Percentiles rank a stretch among this genome's conserved stretches.
phyloP scores from a whole-genome alignment of 2,888 invertebrate species.

The Eupeodes luniger region DNA sequence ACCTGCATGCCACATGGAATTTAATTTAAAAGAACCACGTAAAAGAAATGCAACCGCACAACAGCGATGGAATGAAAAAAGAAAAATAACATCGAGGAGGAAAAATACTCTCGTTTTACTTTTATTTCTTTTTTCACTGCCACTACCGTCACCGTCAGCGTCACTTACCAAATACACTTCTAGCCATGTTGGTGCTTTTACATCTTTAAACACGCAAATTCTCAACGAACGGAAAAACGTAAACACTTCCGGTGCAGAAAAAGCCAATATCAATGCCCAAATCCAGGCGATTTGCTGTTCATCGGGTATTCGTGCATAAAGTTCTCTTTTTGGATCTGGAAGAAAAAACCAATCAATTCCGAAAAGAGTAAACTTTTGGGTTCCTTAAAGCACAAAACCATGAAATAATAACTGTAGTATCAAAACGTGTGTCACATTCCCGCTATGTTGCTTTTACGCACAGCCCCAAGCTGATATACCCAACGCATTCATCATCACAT shows the following conservation, averaged over 20 bases:
- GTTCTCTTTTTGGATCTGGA: slow-evolving; percentile 87
- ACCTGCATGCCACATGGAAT: slow-evolving; percentile 82
- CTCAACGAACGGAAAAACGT: slow-evolving; percentile 89
- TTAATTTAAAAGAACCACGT: slow-evolving; percentile 37
- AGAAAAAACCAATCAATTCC: neutral
- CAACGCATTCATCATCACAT: neutral
- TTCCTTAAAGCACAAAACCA: neutral
- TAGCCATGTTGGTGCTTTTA: slow-evolving; percentile 85
- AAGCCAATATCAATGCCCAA: slow-evolving; percentile 91
- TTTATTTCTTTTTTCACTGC: neutral
- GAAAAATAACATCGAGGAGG: neutral
- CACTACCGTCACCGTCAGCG: too few relatives aligned
- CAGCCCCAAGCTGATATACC: neutral
- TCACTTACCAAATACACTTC: slow-evolving; percentile 86
- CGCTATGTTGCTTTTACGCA: slow-evolving; percentile 14
- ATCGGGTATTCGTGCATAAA: slow-evolving; percentile 86
- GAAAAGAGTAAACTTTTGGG: neutral
- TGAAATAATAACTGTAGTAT: slow-evolving; percentile 3
- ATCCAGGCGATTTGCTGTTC: slow-evolving; percentile 90
- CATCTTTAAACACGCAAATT: slow-evolving; percentile 90
- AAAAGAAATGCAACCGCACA: neutral
- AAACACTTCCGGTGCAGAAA: slow-evolving; percentile 90
- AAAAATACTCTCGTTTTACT: neutral
- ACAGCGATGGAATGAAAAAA: neutral
- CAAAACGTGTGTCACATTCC: neutral